Base-by-base conservation (phyloP, 2,888 invertebrate species). In the Apodemia duryi region DNA sequence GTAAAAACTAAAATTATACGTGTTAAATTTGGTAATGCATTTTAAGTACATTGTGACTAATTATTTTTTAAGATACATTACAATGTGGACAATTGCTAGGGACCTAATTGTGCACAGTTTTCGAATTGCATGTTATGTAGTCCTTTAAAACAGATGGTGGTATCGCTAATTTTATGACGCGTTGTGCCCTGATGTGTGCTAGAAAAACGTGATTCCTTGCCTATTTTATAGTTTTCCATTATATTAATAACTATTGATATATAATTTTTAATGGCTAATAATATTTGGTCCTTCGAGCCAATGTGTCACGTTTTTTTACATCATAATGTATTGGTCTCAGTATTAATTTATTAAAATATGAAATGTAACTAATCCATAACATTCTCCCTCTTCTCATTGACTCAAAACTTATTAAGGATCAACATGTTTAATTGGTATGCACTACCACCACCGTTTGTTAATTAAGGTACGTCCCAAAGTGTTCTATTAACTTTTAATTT, bases 351-450 rank as follows among this genome's bases (percentile, higher is more conserved):
- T 82, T 77, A 78, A 83, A 46, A 46, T 46, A 46, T 46, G 46
- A 46, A 83, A 83, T 87, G 84, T 87, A 85, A 91, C 91, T 91
- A 91, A 91, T 91, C 89, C 91, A 91, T 91, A 91, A 91, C 90
- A 91, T 91, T 91, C 91, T 91, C 91, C 90, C 87, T 87, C 87
- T 88, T 88, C 85, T 85, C 85, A 84, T 88, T 87, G 85, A 88
- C 83, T 88, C 90, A 88, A 91, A 90, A 91, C 89, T 89, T 83
- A 86, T 88, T 91, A 91, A 91, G 91, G 91, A 91, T 88, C 89
- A 83, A 88, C 87, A 86, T 86, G 85, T 88, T 88, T 88, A 87
- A 86, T 88, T 85, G 91, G 91, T 90, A 85, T 79, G 80, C 83
- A 83, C 81, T 87, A 85, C 90, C 87, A 85, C 86, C 89, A 86